Conservation (phyloP, 1,140 invertebrate species). For the Bacillus rossius region DNA sequence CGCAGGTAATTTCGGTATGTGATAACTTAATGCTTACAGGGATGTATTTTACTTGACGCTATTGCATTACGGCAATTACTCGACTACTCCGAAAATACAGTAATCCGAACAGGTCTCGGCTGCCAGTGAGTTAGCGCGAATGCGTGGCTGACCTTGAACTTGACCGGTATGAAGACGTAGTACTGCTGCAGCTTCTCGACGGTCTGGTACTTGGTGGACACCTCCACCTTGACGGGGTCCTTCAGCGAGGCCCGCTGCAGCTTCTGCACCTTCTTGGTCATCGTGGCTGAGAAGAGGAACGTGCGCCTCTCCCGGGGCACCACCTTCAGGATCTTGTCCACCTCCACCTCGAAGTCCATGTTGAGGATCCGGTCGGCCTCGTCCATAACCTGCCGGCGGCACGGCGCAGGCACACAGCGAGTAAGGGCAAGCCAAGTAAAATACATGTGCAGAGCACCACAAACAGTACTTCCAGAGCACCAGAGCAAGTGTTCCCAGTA, state of each 20-base stretch:
- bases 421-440: background rate
- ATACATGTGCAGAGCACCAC: no score
- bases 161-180: conserved; percentile 94
- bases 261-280: conserved; percentile 98
- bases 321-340: conserved; percentile 92
- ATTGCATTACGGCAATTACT: no score
- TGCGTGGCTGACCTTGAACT: conserved; percentile 73
- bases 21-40: no score
- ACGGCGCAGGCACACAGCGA: background rate
- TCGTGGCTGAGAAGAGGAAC: conserved; percentile 93
- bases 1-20: no score
- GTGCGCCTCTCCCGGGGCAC: conserved; percentile 86
- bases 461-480: no score
- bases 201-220: conserved; percentile 96
- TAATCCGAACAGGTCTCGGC: no score
- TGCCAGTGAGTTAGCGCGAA: no score
- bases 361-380: conserved; percentile 94
- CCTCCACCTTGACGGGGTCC: conserved; percentile 92
- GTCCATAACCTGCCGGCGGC: conserved; percentile 69
- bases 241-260: conserved; percentile 90
- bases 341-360: conserved; percentile 94
- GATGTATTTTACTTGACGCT: no score
- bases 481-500: no score
- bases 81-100: no score
- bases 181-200: conserved; percentile 94